Conservation (phyloP, 1,140 invertebrate genomes). For the Bactericera cockerelli region DNA sequence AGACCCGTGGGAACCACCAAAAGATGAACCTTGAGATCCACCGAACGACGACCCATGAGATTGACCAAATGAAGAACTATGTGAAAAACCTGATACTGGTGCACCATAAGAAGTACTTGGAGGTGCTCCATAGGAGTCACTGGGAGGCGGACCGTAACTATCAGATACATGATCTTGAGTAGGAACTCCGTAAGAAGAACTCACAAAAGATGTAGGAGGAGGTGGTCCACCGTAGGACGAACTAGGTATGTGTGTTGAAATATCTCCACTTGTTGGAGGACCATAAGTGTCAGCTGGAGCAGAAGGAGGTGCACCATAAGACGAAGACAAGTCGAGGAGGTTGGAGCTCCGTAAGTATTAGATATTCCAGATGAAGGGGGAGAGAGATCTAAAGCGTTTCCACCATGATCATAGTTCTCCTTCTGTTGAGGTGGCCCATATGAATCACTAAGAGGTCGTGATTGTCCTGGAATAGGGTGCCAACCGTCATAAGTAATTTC, state of each 20-base stretch:
- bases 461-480: conserved; percentile 25
- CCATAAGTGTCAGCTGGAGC: conserved; percentile 10
- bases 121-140: conserved; percentile 15
- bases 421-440: conserved; percentile 15
- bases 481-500: conserved; percentile 58
- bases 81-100: not conserved
- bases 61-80: too few relatives aligned
- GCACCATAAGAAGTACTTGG: conserved; percentile 18
- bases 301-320: conserved; percentile 18
- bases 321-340: conserved; percentile 14
- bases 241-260: conserved; percentile 6
- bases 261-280: conserved; percentile 7
- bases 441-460: conserved; percentile 24
- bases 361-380: conserved; percentile 13
- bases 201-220: not conserved
- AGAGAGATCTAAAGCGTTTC: conserved; percentile 1
- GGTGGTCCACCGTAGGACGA: not conserved
- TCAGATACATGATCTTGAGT: conserved; percentile 12
- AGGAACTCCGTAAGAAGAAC: conserved; percentile 13
- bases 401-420: conserved; percentile 7
- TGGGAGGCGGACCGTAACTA: conserved; percentile 13
- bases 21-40: too few relatives aligned
- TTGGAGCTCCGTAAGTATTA: conserved; percentile 10
- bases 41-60: too few relatives aligned
- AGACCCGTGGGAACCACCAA: too few relatives aligned